Percentiles rank a stretch among this genome's conserved stretches.
Conservation (phyloP, 2,113 vertebrate genomes). For the Platanista minor region DNA sequence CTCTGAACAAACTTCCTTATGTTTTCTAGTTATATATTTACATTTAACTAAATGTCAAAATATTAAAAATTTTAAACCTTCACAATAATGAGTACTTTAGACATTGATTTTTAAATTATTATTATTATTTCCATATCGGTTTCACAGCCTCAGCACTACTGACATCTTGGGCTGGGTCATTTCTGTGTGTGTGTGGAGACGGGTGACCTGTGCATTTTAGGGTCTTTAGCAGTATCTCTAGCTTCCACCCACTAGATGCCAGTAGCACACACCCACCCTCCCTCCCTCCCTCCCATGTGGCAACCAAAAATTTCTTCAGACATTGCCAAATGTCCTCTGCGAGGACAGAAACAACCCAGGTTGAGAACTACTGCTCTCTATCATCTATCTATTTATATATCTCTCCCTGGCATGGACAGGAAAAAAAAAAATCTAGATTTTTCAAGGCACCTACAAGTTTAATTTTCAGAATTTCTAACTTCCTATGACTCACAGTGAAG, state of each 20-base stretch:
- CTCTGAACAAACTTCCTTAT: not conserved
- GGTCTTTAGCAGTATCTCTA: not conserved
- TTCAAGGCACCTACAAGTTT: not conserved
- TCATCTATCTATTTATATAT: not conserved
- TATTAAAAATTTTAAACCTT: not conserved
- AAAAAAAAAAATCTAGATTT: not conserved
- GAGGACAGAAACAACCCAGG: not conserved
- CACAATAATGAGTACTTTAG: not conserved
- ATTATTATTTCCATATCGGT: not conserved
- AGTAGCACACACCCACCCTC: not conserved
- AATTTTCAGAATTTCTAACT: conserved; percentile 13
- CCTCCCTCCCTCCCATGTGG: not conserved
- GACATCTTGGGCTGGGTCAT: not conserved
- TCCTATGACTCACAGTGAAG: not conserved
- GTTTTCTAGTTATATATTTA: not conserved
- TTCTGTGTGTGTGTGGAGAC: not conserved
- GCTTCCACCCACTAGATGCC: not conserved
- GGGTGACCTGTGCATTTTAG: not conserved
- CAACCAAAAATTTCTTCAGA: not conserved
- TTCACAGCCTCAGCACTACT: not conserved
- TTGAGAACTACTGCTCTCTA: not conserved
- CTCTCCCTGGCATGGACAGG: not conserved
- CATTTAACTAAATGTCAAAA: not conserved
- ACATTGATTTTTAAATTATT: not conserved
- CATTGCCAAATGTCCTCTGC: not conserved